phyloP scores from a whole-genome alignment of 1,140 invertebrate species.

The Heliconius hewitsoni region DNA sequence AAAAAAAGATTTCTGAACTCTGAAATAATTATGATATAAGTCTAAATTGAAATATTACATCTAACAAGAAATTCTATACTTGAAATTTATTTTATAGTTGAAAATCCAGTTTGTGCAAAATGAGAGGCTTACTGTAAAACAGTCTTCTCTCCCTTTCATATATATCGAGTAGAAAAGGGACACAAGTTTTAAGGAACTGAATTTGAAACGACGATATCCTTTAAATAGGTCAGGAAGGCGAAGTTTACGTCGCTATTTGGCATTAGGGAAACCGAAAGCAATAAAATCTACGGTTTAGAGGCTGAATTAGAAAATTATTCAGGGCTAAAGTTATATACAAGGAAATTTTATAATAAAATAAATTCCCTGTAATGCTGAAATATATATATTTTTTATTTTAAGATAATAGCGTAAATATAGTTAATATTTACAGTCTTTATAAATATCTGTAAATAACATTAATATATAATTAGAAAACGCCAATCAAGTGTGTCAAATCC shows the following conservation, averaged over 20 bases:
- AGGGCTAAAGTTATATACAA: conserved; percentile 47
- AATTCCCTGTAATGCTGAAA: conserved; percentile 12
- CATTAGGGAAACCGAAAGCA: conserved; percentile 72
- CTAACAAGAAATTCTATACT: too few relatives aligned
- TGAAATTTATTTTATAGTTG: neutral
- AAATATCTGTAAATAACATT: too few relatives aligned
- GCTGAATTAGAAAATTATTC: conserved; percentile 75
- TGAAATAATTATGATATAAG: too few relatives aligned
- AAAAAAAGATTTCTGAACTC: neutral
- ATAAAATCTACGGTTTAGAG: conserved; percentile 69
- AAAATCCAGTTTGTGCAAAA: conserved; percentile 28
- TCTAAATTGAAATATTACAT: too few relatives aligned
- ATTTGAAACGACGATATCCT: conserved; percentile 69
- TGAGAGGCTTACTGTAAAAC: conserved; percentile 50
- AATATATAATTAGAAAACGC: too few relatives aligned
- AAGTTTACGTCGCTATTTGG: conserved; percentile 74
- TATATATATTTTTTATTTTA: too few relatives aligned
- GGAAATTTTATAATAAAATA: conserved; percentile 32
- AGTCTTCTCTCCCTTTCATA: conserved; percentile 47
- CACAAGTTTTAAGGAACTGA: conserved; percentile 54
- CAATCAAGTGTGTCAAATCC: too few relatives aligned
- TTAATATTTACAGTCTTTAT: too few relatives aligned
- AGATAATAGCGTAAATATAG: too few relatives aligned
- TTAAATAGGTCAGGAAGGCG: conserved; percentile 80
- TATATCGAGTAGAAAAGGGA: conserved; percentile 47